Evolutionary conservation across 2,797 vertebrate genomes (phyloP).

Genomic region (Coccyzus lansbergi): DNA sequence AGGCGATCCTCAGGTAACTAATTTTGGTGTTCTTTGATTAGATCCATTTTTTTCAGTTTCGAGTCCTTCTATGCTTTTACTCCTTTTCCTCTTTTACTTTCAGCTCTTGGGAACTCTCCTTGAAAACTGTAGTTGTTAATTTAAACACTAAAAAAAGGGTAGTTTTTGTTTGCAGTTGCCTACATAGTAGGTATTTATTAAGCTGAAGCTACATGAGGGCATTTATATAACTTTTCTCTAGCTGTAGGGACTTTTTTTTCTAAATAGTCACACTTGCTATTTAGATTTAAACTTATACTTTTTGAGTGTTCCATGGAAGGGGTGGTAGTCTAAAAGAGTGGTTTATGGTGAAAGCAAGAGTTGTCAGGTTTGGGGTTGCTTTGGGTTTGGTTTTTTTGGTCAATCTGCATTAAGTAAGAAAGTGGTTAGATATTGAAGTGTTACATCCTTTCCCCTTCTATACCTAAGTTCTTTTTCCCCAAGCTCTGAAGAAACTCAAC

Average conservation of each 20-base stretch:
- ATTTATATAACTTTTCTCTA: background rate
- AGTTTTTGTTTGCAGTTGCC: background rate
- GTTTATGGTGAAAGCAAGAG: background rate
- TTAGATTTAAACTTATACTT: background rate
- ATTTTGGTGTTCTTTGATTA: background rate
- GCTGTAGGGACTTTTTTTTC: background rate
- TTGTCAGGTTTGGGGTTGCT: rapidly evolving
- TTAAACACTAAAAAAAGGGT: background rate
- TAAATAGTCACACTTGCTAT: background rate
- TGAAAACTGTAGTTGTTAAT: background rate
- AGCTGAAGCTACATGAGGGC: background rate
- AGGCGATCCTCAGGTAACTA: background rate
- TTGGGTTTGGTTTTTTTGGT: no score
- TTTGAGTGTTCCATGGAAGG: background rate
- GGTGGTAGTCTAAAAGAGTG: background rate
- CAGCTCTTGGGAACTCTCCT: background rate
- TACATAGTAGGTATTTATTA: background rate
- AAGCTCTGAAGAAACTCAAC: background rate
- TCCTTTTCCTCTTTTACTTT: background rate
- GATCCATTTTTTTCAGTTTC: background rate
- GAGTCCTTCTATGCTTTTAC: background rate
- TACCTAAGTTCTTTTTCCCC: background rate
- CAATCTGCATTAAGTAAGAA: background rate
- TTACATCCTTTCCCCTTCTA: background rate
- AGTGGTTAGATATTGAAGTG: background rate